phyloP scores from a whole-genome alignment of 2,113 vertebrate species.

The Odocoileus virginianus region DNA sequence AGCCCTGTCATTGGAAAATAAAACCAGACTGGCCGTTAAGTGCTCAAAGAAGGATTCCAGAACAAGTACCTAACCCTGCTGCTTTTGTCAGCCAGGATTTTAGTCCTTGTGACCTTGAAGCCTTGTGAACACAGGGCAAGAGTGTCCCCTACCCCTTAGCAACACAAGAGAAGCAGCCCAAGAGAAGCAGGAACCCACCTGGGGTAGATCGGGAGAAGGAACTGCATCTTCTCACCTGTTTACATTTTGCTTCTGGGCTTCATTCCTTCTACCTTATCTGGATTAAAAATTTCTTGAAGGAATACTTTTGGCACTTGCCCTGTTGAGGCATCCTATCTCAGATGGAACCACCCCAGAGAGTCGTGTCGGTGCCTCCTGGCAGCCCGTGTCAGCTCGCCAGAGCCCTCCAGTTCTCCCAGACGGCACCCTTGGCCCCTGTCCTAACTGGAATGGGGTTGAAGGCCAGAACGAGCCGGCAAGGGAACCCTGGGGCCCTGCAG shows the following conservation, averaged over 20 bases:
- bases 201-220: neutral
- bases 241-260: neutral
- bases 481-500: rapidly evolving
- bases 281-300: neutral
- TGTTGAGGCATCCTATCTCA: neutral
- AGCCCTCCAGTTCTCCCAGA: neutral
- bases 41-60: constrained; percentile 5
- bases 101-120: neutral
- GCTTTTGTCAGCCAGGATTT: neutral
- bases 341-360: neutral
- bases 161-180: rapidly evolving
- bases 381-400: neutral
- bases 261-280: neutral
- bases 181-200: neutral
- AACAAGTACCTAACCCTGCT: neutral
- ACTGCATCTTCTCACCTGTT: neutral
- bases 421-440: neutral
- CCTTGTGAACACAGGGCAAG: neutral
- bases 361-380: neutral
- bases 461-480: rapidly evolving
- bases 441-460: no score
- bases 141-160: neutral
- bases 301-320: neutral
- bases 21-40: constrained; percentile 9
- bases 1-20: neutral